Evolutionary conservation across 2,888 invertebrate genomes (phyloP), one percentile per base, ranked within the genome.

Genomic region (Lottia scabra): DNA sequence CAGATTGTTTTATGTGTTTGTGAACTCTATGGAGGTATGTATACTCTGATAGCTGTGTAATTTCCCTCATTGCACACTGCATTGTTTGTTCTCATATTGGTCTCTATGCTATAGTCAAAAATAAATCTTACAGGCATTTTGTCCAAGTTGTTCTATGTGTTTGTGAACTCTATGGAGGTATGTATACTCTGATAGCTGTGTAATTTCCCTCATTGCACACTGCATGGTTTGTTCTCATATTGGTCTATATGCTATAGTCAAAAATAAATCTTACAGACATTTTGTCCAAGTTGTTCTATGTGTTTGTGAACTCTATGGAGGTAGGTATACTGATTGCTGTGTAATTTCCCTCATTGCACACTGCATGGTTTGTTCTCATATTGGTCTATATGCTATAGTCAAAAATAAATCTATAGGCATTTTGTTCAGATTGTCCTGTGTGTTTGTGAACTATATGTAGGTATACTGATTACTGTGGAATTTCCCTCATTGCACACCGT

Each of bases 101-200:
- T n/a, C n/a, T 87, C 23, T 81, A 83, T 45, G 87, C 85, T 66
- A 87, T 88, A 65, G 23, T 85, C 30, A 76, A 79, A 44, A 65
- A 80, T 43, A 78, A 76, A 27, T 78, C 74, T 64, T 87, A 85
- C 72, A 75, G 88, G 38, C 88, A 88, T 77, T 87, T 80, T 63
- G 68, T 85, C 5, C 88, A 88, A 81, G 79, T 88, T 10, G 79
- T 80, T 10, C 80, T 88, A 38, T 87, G 87, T 80, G 81, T 84
- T 2, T 85, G 86, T 83, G 88, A 88, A 75, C 79, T 88, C 19
- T 88, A 88, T 81, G 88, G 87, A 78, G 87, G 88, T 87, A 78
- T 73, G 84, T 74, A 15, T n/a, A 45, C 13, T 30, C 8, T 64
- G 26, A 12, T 27, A 13, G 19, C 12, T 23, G 12, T 67, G 19